These are phyloP conservation scores for Venusia cambrica DNA, from an alignment of 2,888 invertebrate genomes.

Conservation along the genomic window DNA sequence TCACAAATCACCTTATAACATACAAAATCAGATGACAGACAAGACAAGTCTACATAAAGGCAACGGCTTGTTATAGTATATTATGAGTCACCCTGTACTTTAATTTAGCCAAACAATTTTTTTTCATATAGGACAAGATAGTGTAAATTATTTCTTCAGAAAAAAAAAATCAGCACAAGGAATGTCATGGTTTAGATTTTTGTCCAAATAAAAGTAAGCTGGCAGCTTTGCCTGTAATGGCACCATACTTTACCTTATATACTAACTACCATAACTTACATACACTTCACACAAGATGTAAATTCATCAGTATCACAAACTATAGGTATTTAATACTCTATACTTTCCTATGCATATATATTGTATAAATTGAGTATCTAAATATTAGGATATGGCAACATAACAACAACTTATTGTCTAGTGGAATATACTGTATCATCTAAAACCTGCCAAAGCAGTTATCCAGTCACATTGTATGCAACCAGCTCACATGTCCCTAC, in stretches of 20 bases:
- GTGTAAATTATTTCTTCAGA: too few relatives aligned
- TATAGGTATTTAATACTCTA: slow-evolving; percentile 72
- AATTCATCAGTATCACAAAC: slow-evolving; percentile 79
- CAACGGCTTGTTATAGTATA: too few relatives aligned
- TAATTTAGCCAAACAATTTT: too few relatives aligned
- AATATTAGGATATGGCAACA: slow-evolving; percentile 79
- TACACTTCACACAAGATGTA: slow-evolving; percentile 61
- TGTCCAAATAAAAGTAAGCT: not conserved
- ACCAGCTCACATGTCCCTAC: too few relatives aligned
- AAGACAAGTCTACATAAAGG: too few relatives aligned
- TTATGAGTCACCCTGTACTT: too few relatives aligned
- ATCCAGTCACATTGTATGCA: slow-evolving; percentile 20
- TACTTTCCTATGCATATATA: slow-evolving; percentile 62
- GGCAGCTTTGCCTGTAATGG: not conserved
- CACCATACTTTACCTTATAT: slow-evolving; percentile 1
- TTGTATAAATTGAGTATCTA: slow-evolving; percentile 75
- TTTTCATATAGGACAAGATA: too few relatives aligned
- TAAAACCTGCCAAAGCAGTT: slow-evolving; percentile 28
- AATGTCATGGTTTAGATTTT: too few relatives aligned
- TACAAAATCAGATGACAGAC: too few relatives aligned
- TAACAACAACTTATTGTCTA: slow-evolving; percentile 79
- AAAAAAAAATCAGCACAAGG: too few relatives aligned
- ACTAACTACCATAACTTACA: slow-evolving; percentile 16
- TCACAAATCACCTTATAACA: too few relatives aligned
- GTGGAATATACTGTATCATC: slow-evolving; percentile 64